phyloP scores from a whole-genome alignment of 2,797 vertebrate species.

The Acanthis flammea region DNA sequence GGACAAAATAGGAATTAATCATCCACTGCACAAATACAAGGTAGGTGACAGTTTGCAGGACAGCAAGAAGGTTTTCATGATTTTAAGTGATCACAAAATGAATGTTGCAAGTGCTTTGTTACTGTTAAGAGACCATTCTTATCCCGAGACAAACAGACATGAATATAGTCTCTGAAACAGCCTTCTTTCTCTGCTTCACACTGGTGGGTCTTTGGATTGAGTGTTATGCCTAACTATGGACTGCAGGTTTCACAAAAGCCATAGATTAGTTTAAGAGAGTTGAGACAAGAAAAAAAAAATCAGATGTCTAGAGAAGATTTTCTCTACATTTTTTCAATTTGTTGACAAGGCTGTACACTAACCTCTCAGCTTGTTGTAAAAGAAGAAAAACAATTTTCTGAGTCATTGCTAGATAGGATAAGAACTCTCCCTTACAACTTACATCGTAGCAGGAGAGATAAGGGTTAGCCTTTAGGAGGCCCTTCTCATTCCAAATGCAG shows the following conservation, averaged over 20 bases:
- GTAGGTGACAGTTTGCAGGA: neutral
- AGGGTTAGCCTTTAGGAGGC: neutral
- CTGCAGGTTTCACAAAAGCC: neutral
- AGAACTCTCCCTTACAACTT: neutral
- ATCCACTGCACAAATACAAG: neutral
- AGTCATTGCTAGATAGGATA: neutral
- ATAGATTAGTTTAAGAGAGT: neutral
- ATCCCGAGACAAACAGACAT: neutral
- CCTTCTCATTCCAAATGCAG: neutral
- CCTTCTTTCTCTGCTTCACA: neutral
- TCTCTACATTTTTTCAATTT: neutral
- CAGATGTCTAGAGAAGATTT: neutral
- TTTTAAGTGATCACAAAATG: neutral
- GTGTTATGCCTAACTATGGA: neutral
- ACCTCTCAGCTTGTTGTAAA: neutral
- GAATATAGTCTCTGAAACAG: neutral
- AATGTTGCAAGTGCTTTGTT: neutral
- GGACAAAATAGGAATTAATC: neutral
- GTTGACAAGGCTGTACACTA: neutral
- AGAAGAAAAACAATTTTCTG: neutral
- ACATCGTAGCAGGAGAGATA: neutral
- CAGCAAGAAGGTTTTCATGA: neutral
- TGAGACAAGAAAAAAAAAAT: neutral
- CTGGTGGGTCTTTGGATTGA: neutral
- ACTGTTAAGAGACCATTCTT: neutral